phyloP scores from a whole-genome alignment of 1,140 invertebrate genomes.

The Stegodyphus dumicola region DNA sequence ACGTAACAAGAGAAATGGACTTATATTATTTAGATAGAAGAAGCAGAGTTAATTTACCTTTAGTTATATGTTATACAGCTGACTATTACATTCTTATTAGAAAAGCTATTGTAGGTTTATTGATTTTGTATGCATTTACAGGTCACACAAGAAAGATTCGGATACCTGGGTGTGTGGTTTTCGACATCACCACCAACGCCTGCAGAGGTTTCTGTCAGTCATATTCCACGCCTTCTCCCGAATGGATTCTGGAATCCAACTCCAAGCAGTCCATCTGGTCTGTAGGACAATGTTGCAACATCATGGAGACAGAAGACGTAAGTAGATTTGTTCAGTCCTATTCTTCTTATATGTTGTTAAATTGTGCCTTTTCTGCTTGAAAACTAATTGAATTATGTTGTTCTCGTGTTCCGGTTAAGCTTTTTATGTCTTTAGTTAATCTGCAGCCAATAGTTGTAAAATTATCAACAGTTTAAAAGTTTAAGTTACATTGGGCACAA shows the following conservation, averaged over 20 bases:
- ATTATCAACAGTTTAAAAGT: no score
- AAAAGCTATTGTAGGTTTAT: background rate
- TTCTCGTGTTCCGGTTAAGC: no score
- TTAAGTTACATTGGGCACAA: no score
- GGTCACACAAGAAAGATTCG: constrained; percentile 82
- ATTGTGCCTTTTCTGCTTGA: no score
- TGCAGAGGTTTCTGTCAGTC: constrained; percentile 88
- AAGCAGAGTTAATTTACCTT: no score
- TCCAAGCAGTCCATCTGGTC: constrained; percentile 81
- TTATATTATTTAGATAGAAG: no score
- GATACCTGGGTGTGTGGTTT: constrained; percentile 85
- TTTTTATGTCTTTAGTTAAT: no score
- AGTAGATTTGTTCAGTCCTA: constrained; percentile 64
- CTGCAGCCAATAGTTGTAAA: no score
- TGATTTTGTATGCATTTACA: constrained; percentile 65
- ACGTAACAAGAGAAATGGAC: no score
- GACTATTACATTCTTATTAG: background rate
- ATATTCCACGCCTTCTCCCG: constrained; percentile 76
- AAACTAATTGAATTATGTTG: no score
- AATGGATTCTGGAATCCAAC: constrained; percentile 72
- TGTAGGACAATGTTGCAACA: constrained; percentile 87
- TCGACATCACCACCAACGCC: constrained; percentile 86
- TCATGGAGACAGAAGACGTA: constrained; percentile 86
- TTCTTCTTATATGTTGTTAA: no score
- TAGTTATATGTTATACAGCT: background rate